These are phyloP conservation scores for Diplodus puntazzo DNA, from an alignment of 2,797 vertebrate genomes.

Conservation along the genomic window DNA sequence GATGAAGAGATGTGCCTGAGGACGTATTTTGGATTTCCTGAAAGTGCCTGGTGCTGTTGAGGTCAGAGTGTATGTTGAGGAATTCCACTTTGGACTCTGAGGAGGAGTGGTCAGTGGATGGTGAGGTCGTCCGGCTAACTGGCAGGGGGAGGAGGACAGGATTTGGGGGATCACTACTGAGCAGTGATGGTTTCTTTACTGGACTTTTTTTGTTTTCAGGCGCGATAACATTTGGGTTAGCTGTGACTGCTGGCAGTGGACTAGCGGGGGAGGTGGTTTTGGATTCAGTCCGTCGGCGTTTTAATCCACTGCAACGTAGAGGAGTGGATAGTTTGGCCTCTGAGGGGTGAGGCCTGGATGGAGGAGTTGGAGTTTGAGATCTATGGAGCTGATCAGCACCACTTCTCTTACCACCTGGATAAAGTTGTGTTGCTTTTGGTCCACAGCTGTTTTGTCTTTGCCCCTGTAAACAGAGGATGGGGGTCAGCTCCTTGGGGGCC, in stretches of 20 bases:
- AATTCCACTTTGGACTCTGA: conserved; percentile 16
- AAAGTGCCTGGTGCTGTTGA: conserved; percentile 28
- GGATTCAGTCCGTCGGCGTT: conserved; percentile 26
- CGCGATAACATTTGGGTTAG: background rate
- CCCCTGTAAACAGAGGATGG: conserved; percentile 87
- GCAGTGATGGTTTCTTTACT: conserved; percentile 47
- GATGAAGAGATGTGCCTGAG: conserved; percentile 5
- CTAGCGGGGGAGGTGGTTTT: conserved; percentile 33
- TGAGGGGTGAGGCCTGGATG: background rate
- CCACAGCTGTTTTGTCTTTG: conserved; percentile 31
- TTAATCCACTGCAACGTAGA: conserved; percentile 5
- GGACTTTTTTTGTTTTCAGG: conserved; percentile 47
- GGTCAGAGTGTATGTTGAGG: conserved; percentile 4
- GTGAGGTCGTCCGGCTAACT: conserved; percentile 2
- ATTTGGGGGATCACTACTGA: conserved; percentile 81
- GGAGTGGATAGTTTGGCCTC: conserved; percentile 25
- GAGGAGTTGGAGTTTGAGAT: background rate
- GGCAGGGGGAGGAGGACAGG: conserved; percentile 74
- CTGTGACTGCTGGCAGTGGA: background rate
- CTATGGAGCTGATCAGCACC: conserved; percentile 1
- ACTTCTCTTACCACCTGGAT: background rate
- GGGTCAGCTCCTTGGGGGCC: conserved; percentile 88
- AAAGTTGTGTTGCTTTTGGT: conserved; percentile 3
- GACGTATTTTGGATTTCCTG: conserved; percentile 37
- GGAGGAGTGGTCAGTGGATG: conserved; percentile 1